Evolutionary conservation across 2,888 invertebrate genomes (phyloP), one percentile per base, ranked within the genome.

Genomic region (Smittia aterrima): DNA sequence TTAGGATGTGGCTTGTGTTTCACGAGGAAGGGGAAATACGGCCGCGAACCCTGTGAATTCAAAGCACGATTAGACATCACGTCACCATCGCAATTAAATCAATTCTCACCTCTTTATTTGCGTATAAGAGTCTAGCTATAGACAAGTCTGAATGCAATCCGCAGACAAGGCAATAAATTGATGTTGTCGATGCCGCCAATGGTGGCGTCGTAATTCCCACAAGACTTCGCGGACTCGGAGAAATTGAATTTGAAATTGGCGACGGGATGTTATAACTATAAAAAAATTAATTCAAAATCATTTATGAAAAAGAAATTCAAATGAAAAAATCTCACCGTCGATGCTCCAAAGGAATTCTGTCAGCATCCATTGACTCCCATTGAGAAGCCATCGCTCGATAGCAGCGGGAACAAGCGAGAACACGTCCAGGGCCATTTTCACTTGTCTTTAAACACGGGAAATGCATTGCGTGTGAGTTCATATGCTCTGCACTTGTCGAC

Each of bases 401-500:
- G 82, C 95, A 96, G 78, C 90, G 87, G 76, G 87, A 87, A 85
- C 95, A 95, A 75, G 93, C 91, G 77, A 93, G 85, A 77, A 94
- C 91, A 76, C 93, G 87, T 74, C 91, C 91, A 79, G 81, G 82
- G 78, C 79, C 79, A 54, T 77, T 79, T 66, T 79, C 78, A 75
- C 78, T 81, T 77, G 85, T 86, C 79, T 90, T 87, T 76, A 96
- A 86, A 84, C 95, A 95, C 13, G 95, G 95, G 86, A 96, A 96
- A 86, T 95, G 93, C 93, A 93, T 93, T 64, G 93, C 93, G 85
- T 93, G 93, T 74, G 93, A 93, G 84, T 93, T 93, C 92, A 93
- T 92, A 81, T 93, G 92, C 84, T 94, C 93, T 16, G 93, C 91
- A 78, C 89, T 89, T 62, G 93, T 93, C 73, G 91, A 92, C 76